Percentiles rank a stretch among this genome's conserved stretches.
These are phyloP conservation scores for Drosophila trichaetosa DNA, from an alignment of 2,888 invertebrate genomes.

Conservation along the genomic window DNA sequence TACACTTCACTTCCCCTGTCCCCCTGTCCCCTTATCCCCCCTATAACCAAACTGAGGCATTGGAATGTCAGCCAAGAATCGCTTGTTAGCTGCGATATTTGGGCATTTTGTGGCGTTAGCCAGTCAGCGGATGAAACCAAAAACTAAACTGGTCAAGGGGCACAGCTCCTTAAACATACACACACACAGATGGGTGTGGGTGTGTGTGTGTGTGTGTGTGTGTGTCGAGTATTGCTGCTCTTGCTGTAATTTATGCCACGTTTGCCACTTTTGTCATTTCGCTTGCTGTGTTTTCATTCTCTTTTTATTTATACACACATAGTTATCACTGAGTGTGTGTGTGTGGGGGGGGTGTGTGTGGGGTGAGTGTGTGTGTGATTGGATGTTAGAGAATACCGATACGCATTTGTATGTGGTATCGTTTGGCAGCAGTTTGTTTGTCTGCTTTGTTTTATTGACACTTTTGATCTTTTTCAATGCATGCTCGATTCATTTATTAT, in stretches of 20 bases:
- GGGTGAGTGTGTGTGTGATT: not conserved
- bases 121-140: slow-evolving; percentile 11
- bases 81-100: slow-evolving; percentile 56
- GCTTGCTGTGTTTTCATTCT: slow-evolving; percentile 45
- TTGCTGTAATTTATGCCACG: slow-evolving; percentile 77
- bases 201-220: slow-evolving; percentile 13
- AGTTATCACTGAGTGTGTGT: not conserved
- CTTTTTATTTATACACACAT: slow-evolving; percentile 24
- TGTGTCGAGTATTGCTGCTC: slow-evolving; percentile 11
- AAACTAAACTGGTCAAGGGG: slow-evolving; percentile 54
- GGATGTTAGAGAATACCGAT: not conserved
- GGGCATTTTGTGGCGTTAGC: slow-evolving; percentile 19
- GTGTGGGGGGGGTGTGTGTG: not conserved
- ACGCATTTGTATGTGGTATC: slow-evolving; percentile 39
- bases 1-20: not conserved
- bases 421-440: slow-evolving; percentile 59
- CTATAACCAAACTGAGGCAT: not conserved
- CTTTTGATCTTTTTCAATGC: slow-evolving; percentile 78
- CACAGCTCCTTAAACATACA: slow-evolving; percentile 20
- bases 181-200: not conserved
- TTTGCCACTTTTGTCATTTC: slow-evolving; percentile 79
- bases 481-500: slow-evolving; percentile 78
- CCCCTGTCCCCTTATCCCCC: not conserved
- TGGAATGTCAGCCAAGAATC: slow-evolving; percentile 11
- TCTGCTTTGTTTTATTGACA: slow-evolving; percentile 79